phyloP scores from a whole-genome alignment of 2,797 vertebrate genomes.

The Gymnoscopelus microlampas region DNA sequence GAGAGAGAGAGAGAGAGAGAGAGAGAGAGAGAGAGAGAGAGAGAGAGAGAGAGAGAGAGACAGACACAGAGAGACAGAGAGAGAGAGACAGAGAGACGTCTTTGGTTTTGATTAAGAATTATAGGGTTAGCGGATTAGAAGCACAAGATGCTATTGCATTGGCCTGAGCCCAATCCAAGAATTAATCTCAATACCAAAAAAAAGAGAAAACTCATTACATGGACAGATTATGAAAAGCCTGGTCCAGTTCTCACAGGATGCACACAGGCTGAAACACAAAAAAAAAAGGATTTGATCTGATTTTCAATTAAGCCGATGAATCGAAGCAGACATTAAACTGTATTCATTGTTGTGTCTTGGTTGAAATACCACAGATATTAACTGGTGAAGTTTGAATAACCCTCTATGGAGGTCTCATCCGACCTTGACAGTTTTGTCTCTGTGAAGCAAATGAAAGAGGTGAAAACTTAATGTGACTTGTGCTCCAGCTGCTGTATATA shows the following conservation, averaged over 20 bases:
- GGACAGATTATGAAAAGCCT: conserved; percentile 85
- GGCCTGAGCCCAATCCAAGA: conserved; percentile 87
- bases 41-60: no score
- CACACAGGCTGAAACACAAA: conserved; percentile 43
- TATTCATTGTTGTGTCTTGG: conserved; percentile 32
- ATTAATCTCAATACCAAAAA: conserved; percentile 89
- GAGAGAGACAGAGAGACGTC: conserved; percentile 72
- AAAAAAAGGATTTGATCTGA: conserved; percentile 13
- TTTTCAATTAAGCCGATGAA: conserved; percentile 2
- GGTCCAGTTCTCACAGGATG: conserved; percentile 69
- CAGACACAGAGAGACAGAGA: conserved; percentile 71
- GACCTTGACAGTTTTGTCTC: conserved; percentile 11
- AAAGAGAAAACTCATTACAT: conserved; percentile 84
- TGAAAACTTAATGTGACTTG: conserved; percentile 11
- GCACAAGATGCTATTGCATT: conserved; percentile 85
- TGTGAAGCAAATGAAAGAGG: neutral
- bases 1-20: no score
- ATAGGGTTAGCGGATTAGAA: conserved; percentile 88
- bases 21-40: no score
- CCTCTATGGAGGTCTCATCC: conserved; percentile 5
- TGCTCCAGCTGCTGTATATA: neutral
- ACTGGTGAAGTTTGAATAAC: conserved; percentile 1
- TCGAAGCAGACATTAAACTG: conserved; percentile 20
- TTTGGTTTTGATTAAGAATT: conserved; percentile 91
- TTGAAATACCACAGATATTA: conserved; percentile 42